Percentiles rank a stretch among this genome's conserved stretches.
These are phyloP conservation scores for Aeoliscus strigatus DNA, from an alignment of 2,797 vertebrate species.

Conservation along the genomic window DNA sequence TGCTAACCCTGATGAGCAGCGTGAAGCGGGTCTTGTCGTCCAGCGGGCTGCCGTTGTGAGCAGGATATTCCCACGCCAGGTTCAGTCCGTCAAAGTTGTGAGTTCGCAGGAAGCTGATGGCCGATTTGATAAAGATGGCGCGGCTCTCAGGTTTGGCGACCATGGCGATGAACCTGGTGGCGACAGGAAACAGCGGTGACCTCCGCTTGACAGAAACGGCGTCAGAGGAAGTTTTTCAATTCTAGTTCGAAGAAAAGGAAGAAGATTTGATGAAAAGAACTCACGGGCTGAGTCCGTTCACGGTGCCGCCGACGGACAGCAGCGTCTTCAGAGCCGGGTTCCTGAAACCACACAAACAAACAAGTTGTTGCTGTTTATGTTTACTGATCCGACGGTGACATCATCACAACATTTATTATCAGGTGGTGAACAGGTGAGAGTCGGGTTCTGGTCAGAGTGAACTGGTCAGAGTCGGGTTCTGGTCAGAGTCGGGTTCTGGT, in stretches of 20 bases:
- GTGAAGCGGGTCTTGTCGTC: slow-evolving; percentile 75
- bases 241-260: no score
- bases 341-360: slow-evolving; percentile 51
- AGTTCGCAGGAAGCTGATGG: slow-evolving; percentile 73
- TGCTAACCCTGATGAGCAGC: slow-evolving; percentile 70
- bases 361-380: background rate
- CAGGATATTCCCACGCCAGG: slow-evolving; percentile 84
- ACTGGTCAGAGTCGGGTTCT: no score
- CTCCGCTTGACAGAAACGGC: no score
- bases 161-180: slow-evolving; percentile 78
- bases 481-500: no score
- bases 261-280: no score
- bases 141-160: slow-evolving; percentile 69
- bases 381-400: no score
- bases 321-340: slow-evolving; percentile 76
- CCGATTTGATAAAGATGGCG: slow-evolving; percentile 76
- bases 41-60: slow-evolving; percentile 73
- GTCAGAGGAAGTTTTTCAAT: no score
- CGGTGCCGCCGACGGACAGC: slow-evolving; percentile 78
- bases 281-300: no score
- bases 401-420: no score
- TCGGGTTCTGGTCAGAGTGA: no score
- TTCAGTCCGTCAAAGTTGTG: slow-evolving; percentile 82
- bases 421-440: no score
- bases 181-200: no score